A percentile compares a stretch with the other conserved stretches of the same genome.
phyloP scores from a whole-genome alignment of 1,140 invertebrate genomes.

The Theocolax elegans region DNA sequence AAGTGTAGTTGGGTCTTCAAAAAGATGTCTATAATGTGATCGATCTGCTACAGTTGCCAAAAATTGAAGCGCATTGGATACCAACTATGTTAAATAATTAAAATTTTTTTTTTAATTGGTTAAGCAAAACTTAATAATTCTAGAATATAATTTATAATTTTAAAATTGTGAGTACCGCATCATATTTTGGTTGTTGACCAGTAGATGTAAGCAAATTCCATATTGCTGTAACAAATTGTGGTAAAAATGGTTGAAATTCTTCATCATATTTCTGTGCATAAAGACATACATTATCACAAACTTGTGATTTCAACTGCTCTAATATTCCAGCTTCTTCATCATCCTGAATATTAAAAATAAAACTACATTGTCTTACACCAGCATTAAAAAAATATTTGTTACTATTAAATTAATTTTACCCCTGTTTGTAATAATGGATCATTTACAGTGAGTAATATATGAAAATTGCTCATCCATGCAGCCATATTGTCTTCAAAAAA shows the following conservation, averaged over 20 bases:
- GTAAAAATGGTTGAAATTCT: constrained; percentile 90
- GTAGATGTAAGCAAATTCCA: constrained; percentile 91
- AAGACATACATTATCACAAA: constrained; percentile 93
- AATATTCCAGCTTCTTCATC: constrained; percentile 91
- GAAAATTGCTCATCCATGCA: constrained; percentile 93
- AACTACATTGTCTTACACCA: too few relatives aligned
- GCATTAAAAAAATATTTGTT: too few relatives aligned
- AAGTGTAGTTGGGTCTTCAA: constrained; percentile 87
- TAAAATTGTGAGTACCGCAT: constrained; percentile 73
- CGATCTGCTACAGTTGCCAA: constrained; percentile 93
- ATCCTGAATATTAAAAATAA: constrained; percentile 68
- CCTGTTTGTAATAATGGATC: constrained; percentile 77
- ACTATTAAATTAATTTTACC: constrained; percentile 59
- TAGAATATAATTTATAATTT: constrained; percentile 26
- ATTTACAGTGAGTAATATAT: constrained; percentile 81
- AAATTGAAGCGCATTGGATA: constrained; percentile 96
- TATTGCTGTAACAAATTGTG: constrained; percentile 90
- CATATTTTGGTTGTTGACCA: constrained; percentile 89
- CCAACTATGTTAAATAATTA: constrained; percentile 75
- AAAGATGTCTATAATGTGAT: constrained; percentile 86
- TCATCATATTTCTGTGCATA: constrained; percentile 99
- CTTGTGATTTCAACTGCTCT: constrained; percentile 92
- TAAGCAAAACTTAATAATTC: constrained; percentile 32
- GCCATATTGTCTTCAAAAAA: constrained; percentile 98
- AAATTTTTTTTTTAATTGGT: too few relatives aligned